A percentile compares a stretch with the other conserved stretches of the same genome.
These are phyloP conservation scores for Diceros bicornis DNA, from an alignment of 2,797 vertebrate species.

Conservation along the genomic window DNA sequence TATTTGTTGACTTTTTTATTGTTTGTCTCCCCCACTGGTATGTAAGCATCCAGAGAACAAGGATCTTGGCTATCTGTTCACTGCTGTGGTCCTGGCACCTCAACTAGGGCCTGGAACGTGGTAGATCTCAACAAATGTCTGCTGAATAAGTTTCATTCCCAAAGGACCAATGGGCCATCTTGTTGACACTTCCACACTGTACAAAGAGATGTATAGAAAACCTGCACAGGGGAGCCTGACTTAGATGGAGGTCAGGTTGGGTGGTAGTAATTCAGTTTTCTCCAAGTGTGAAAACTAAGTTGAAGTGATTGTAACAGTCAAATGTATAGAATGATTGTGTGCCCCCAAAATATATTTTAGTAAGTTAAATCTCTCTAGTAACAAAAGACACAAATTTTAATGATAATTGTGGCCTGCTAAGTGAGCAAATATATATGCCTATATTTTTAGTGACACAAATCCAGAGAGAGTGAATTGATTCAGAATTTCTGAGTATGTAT, in stretches of 20 bases:
- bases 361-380: not conserved
- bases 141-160: not conserved
- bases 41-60: not conserved
- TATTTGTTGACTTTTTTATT: not conserved
- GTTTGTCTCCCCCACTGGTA: not conserved
- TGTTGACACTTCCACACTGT: not conserved
- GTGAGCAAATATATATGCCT: not conserved
- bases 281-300: not conserved
- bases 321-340: not conserved
- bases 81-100: not conserved
- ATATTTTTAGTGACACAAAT: not conserved
- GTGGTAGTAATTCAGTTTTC: not conserved
- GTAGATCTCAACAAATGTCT: not conserved
- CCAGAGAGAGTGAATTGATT: not conserved
- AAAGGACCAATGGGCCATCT: no score
- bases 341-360: not conserved
- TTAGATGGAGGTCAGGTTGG: not conserved
- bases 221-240: accelerated
- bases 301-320: not conserved
- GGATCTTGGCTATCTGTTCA: not conserved
- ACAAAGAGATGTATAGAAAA: not conserved
- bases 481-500: not conserved
- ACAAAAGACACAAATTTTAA: not conserved
- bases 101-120: no score
- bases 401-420: not conserved